phyloP scores from a whole-genome alignment of 2,797 vertebrate species.

The Chiroxiphia lanceolata region DNA sequence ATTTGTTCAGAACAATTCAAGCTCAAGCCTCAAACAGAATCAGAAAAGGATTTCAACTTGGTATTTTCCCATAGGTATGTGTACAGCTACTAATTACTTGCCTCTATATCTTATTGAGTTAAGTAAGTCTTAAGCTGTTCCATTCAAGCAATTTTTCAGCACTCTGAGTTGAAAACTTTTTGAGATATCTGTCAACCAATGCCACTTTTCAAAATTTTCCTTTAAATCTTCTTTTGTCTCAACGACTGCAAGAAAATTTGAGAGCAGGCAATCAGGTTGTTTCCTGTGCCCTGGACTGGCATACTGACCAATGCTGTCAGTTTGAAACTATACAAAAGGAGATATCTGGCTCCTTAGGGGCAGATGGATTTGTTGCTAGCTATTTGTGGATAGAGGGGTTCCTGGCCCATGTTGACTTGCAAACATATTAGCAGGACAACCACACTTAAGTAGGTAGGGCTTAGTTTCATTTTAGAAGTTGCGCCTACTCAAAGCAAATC shows the following conservation, averaged over 20 bases:
- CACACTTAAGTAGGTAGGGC: background rate
- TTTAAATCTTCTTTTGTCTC: background rate
- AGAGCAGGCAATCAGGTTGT: background rate
- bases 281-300: background rate
- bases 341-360: background rate
- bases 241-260: background rate
- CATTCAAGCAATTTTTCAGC: background rate
- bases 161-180: background rate
- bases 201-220: background rate
- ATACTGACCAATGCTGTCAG: background rate
- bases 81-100: background rate
- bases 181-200: background rate
- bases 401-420: background rate
- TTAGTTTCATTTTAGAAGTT: background rate
- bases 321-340: background rate
- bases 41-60: background rate
- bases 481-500: background rate
- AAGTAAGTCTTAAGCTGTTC: background rate
- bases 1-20: background rate
- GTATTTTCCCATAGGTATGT: background rate
- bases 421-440: background rate
- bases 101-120: background rate
- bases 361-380: background rate
- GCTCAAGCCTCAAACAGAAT: background rate
- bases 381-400: background rate